Evolutionary conservation across 64 coral and sea anemone species (phyloP), one percentile per base, ranked within the genome.

Genomic region (Astreopora myriophthalma): DNA sequence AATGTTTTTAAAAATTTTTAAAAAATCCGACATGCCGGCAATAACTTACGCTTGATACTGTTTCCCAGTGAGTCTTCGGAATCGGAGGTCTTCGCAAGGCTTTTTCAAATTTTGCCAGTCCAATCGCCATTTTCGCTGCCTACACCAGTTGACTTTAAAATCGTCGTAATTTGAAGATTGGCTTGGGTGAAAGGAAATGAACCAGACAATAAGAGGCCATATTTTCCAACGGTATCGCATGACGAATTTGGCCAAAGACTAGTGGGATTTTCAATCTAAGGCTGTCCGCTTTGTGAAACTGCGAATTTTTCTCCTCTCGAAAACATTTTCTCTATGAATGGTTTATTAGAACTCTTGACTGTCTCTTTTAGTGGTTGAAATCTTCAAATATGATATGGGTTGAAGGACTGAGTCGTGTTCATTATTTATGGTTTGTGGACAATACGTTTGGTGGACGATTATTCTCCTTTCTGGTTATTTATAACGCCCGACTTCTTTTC

Each of bases 131-230:
- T 83, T 83, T 64, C 79, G 30, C 55, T 83, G 79, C 17, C 79
- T 52, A 83, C 79, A 83, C 79, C 79, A 83, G 32, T 83, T 83
- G 1, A 65, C 57, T 33, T 83, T 83, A 37, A 83, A 83, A 20
- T 83, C 79, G 5, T 83, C 55, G 29, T 83, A 83, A 38, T 37
- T 83, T 1, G 79, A 64, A 25, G 28, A 30, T 65, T 55, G 16
- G 30, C 17, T 31, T 22, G 26, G 22, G n/a, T 64, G 9, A 64
- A 64, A 83, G 8, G 55, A 32, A 83, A 64, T 22, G 25, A 83
- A n/a, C 19, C 33, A 33, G 30, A 83, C 10, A 35, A 83, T 39
- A 64, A 83, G 2, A 64, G 61, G 22, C 52, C 55, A 83, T 38
- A 57, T 37, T 34, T 22, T n/a, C 52, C 17, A 83, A 20, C 16